phyloP scores from a whole-genome alignment of 2,888 invertebrate species.

The Dasypolia templi region DNA sequence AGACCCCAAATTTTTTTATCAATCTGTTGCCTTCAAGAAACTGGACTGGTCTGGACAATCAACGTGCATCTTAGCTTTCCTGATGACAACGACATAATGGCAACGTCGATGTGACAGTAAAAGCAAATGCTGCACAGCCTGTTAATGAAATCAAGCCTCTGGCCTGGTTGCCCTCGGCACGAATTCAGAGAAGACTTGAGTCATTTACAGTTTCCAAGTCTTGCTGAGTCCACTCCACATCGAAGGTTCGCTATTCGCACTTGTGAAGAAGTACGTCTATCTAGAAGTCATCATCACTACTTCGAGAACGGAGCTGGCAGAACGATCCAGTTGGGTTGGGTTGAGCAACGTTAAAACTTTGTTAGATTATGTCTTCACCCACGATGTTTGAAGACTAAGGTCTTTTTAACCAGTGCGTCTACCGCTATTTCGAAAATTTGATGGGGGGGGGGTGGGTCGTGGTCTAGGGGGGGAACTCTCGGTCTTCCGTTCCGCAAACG shows the following conservation, averaged over 20 bases:
- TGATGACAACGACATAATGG: neutral
- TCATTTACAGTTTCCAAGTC: neutral
- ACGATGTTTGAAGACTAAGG: neutral
- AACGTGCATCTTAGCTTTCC: neutral
- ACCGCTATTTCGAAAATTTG: neutral
- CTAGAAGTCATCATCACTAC: neutral
- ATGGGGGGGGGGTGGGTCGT: too few relatives aligned
- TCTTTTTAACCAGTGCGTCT: neutral
- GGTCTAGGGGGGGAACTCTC: too few relatives aligned
- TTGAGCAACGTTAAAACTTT: neutral
- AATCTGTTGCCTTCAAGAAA: neutral
- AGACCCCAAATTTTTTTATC: neutral
- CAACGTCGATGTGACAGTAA: neutral
- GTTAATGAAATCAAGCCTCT: neutral
- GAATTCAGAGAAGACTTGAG: neutral
- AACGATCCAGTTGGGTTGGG: neutral
- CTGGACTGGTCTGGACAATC: neutral
- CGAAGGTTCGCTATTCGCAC: neutral
- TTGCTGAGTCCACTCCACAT: neutral
- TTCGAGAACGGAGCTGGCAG: neutral
- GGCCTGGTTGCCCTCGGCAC: neutral
- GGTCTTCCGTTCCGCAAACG: too few relatives aligned
- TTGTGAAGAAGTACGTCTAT: neutral
- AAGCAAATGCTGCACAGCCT: neutral
- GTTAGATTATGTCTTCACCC: neutral